Evolutionary conservation across 2,113 vertebrate species (phyloP), one percentile per base, ranked within the genome.

Genomic region (Euleptes europaea): DNA sequence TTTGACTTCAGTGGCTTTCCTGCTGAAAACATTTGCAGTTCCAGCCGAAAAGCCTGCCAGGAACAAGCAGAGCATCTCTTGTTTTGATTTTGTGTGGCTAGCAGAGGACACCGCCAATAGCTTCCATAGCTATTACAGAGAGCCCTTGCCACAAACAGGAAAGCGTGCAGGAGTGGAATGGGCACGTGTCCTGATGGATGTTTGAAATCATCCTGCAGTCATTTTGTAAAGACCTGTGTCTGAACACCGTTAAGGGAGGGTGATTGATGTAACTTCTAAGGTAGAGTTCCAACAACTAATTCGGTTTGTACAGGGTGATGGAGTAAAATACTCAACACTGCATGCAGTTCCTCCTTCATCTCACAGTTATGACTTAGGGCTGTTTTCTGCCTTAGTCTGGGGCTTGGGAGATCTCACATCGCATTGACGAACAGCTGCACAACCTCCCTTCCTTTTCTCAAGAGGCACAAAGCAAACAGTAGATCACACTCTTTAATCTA

Each of bases 381-480:
- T 94, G 80, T 78, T 84, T 87, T 57, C 51, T 87, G 77, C 47
- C 75, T 91, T 78, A 3, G 70, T 23, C 17, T 89, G 89, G 80
- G 86, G 86, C 90, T 88, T 75, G 75, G 87, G 90, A 91, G 86
- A 88, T 90, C 88, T 92, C 78, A 1, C 57, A 92, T 88, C 11
- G 76, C 80, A 80, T 90, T 80, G 78, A 90, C 88, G 87, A 85
- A 67, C 71, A 84, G 88, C 86, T 88, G 81, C 5, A 51, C 23
- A 13, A 19, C 10, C 60, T 31, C 66, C 44, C 42, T 19, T 44
- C 17, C 15, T 87, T 85, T 73, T 8, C 31, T 5, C 31, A 66
- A 13, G 54, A 31, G 10, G 14, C 40, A 13, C 38, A 81, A 88
- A 54, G 83, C 76, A 76, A 0, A 0, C 57, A 65, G 13, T 85